Conservation (phyloP, 2,797 vertebrate genomes). For the Macroramphosus scolopax region DNA sequence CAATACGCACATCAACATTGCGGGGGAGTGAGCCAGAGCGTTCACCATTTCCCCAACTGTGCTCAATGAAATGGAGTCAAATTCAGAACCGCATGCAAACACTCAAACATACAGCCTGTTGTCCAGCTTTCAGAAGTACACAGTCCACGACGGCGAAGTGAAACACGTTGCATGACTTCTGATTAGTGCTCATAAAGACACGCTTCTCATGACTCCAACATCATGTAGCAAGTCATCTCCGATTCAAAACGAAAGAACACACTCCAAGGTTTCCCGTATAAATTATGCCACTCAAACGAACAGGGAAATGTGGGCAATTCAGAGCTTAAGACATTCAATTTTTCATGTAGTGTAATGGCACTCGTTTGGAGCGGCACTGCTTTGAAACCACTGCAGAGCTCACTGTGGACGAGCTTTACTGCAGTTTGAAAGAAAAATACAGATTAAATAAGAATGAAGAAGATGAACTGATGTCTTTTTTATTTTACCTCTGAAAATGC, state of each 20-base stretch:
- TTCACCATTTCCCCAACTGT: background rate
- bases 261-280: constrained; percentile 16
- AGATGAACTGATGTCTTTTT: constrained; percentile 1
- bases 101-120: background rate
- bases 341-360: constrained; percentile 40
- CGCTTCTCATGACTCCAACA: constrained; percentile 19
- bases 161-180: constrained; percentile 6
- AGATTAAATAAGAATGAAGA: constrained; percentile 13
- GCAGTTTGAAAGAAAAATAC: constrained; percentile 12
- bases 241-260: constrained; percentile 26
- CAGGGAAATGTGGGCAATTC: constrained; percentile 21
- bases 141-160: constrained; percentile 5
- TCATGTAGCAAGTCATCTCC: constrained; percentile 23
- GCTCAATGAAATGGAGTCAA: constrained; percentile 7
- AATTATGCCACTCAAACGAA: constrained; percentile 36
- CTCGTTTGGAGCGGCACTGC: background rate
- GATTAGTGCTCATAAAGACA: constrained; percentile 17
- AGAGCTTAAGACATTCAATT: constrained; percentile 24
- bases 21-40: background rate
- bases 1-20: no score
- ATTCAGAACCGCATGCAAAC: no score
- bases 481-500: constrained; percentile 25
- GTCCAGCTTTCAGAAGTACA: background rate
- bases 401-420: background rate
- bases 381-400: constrained; percentile 8